These are phyloP conservation scores for Scalopus aquaticus DNA, from an alignment of 2,113 vertebrate species.

Conservation along the genomic window DNA sequence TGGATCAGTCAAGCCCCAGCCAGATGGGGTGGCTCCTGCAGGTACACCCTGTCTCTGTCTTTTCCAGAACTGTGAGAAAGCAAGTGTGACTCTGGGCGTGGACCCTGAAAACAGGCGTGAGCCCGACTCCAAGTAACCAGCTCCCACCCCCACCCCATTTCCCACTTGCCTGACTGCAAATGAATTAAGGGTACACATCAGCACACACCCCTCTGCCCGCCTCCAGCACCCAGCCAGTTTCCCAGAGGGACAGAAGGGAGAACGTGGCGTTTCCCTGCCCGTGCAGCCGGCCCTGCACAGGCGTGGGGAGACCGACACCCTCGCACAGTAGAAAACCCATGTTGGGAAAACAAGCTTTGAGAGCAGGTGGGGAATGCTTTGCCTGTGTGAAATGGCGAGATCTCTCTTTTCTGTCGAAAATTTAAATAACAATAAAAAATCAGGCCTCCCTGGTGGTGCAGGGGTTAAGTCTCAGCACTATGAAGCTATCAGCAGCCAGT, in stretches of 20 bases:
- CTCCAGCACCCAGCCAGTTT: too few relatives aligned
- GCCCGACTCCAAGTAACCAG: neutral
- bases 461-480: too few relatives aligned
- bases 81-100: neutral
- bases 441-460: too few relatives aligned
- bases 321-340: too few relatives aligned
- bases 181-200: too few relatives aligned
- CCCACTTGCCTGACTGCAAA: too few relatives aligned
- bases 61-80: neutral
- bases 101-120: neutral
- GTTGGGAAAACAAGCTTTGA: neutral
- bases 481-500: too few relatives aligned
- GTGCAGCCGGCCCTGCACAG: too few relatives aligned
- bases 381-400: neutral
- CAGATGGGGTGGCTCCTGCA: rapidly evolving
- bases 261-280: too few relatives aligned
- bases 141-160: rapidly evolving
- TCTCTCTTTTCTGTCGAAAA: neutral
- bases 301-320: too few relatives aligned
- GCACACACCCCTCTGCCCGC: too few relatives aligned
- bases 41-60: neutral
- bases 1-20: neutral
- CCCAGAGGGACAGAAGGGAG: too few relatives aligned
- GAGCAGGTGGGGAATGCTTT: neutral
- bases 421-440: neutral